Percentiles rank a stretch among this genome's conserved stretches.
phyloP scores from a whole-genome alignment of 30 jellyfish, hydroid and myxozoan species.

The Hydractinia echinata region DNA sequence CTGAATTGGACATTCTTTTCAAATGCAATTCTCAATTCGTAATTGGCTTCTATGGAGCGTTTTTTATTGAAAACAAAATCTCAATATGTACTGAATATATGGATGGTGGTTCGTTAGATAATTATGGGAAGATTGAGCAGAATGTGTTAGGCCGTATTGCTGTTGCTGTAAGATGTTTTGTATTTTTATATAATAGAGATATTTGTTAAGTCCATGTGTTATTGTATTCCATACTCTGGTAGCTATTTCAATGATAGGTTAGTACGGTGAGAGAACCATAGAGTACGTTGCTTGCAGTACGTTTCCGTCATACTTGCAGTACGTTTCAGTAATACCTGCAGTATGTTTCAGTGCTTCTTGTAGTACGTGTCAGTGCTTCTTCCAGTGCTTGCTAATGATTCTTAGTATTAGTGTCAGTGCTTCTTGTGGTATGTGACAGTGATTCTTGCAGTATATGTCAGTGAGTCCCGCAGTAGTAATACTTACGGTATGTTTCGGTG shows the following conservation, averaged over 20 bases:
- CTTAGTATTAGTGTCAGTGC: no score
- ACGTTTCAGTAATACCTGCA: no score
- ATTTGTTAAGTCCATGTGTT: not conserved
- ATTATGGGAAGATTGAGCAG: slow-evolving; percentile 71
- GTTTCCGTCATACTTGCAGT: no score
- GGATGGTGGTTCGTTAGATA: slow-evolving; percentile 97
- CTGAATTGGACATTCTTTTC: slow-evolving; percentile 85
- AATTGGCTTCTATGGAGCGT: slow-evolving; percentile 93
- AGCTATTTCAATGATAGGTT: not conserved
- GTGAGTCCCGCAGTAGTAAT: no score
- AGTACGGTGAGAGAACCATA: no score
- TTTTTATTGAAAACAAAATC: slow-evolving; percentile 81
- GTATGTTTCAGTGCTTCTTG: no score
- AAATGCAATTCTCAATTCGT: slow-evolving; percentile 83
- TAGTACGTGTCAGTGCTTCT: no score
- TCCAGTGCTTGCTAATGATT: no score
- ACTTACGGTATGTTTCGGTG: no score
- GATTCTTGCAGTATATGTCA: no score
- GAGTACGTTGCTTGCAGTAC: no score
- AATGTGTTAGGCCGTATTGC: slow-evolving; percentile 76
- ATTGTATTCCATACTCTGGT: not conserved
- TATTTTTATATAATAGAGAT: not conserved
- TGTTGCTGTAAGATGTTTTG: slow-evolving; percentile 61
- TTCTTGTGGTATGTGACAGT: no score
- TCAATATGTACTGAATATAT: slow-evolving; percentile 94